Base-by-base conservation (phyloP, 1,140 invertebrate species). In the Drosophila willistoni region DNA sequence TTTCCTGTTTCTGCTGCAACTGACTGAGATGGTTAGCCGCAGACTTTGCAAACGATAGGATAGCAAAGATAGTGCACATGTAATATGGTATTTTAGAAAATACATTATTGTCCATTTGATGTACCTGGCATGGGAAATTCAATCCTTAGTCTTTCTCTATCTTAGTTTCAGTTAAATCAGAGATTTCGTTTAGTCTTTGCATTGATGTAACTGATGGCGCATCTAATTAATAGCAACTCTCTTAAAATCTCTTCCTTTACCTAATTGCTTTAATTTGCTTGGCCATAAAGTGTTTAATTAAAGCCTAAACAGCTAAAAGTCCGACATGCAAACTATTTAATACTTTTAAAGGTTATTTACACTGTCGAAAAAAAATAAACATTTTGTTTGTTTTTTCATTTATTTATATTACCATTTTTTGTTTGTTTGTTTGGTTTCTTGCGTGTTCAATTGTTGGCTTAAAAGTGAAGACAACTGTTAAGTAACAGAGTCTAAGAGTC, bases 381-480 rank as follows among this genome's bases (percentile, higher is more conserved):
- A 59, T 17, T 36, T 14, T 12, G 4, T 36, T 36, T 59, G 19
- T 51, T 36, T 36, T 57, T 14, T 1, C 3, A 17, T 9, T 34
- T 5, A 17, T 9, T 34, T 17, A 5, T 34, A 36, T 29, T 29
- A 36, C 10, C 34, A 2, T 34, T 34, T 57, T 10, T 12, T 59
- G 29, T 59, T 17, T 56, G 36, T 33, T 33, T 22, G 17, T 59
- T 34, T 59, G 33, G 6, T 17, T 36, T 36, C 47, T 59, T 68
- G 56, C 71, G 55, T 69, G 71, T 55, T 59, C 19, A 51, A 68
- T 19, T 44, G 47, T 36, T 54, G 33, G 36, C 9, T 14, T 63
- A 72, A 51, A 73, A 68, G 76, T 12, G 25, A 25, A 55, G 41
- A 12, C 25, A n/a, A 19, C 6, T 22, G 7, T 55, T 76, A 72